These are phyloP conservation scores for Pyralis farinalis DNA, from an alignment of 2,888 invertebrate species.

Conservation along the genomic window DNA sequence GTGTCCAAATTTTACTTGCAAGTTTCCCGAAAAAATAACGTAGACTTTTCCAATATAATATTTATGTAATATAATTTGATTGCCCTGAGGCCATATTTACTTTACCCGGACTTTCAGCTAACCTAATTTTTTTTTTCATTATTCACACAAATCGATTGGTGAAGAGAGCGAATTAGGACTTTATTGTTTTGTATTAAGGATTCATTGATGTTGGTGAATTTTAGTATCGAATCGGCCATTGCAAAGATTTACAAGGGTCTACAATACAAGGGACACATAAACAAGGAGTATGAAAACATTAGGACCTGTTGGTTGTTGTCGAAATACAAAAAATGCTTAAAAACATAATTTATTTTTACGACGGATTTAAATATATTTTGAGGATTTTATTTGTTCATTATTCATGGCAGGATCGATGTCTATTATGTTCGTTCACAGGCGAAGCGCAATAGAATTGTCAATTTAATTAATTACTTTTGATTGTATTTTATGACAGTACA, in stretches of 20 bases:
- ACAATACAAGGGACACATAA: constrained; percentile 32
- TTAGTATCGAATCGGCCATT: constrained; percentile 37
- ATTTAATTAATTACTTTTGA: no score
- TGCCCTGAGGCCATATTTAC: not conserved
- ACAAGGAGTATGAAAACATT: constrained; percentile 32
- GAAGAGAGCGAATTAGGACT: constrained; percentile 1
- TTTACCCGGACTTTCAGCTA: not conserved
- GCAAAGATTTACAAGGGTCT: constrained; percentile 47
- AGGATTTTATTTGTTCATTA: no score
- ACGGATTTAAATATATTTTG: no score
- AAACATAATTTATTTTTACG: constrained; percentile 20
- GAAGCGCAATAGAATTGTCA: no score
- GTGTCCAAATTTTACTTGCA: no score
- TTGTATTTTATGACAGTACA: no score
- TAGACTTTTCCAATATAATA: not conserved
- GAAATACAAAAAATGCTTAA: constrained; percentile 26
- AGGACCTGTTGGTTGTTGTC: constrained; percentile 20
- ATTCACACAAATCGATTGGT: not conserved
- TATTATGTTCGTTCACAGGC: no score
- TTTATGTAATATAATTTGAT: not conserved
- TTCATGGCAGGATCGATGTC: no score
- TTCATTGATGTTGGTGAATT: constrained; percentile 21
- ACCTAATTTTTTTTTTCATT: not conserved
- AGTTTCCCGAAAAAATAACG: no score
- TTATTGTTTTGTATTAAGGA: constrained; percentile 1